Conservation (phyloP, 23 tunicate species). For the Diplosoma virens region DNA sequence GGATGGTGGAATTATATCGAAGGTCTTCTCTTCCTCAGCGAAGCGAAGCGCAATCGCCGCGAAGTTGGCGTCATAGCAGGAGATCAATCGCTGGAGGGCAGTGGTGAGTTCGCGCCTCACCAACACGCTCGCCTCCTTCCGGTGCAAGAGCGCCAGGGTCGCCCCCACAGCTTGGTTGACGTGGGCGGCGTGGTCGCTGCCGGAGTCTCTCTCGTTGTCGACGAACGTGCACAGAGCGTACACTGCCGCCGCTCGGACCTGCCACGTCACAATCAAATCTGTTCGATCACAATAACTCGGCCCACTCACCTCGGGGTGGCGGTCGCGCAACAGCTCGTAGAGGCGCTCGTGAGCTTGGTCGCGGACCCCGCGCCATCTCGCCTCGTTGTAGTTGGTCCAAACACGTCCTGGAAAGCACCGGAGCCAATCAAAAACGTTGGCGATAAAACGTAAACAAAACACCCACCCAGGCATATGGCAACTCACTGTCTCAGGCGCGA, state of each 20-base stretch:
- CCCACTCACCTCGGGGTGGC: constrained; percentile 85
- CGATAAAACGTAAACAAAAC: no score
- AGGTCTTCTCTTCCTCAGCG: constrained; percentile 63
- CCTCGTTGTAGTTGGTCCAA: constrained; percentile 90
- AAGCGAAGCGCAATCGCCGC: constrained; percentile 73
- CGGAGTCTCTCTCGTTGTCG: constrained; percentile 74
- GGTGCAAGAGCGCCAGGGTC: constrained; percentile 47
- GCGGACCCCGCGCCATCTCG: constrained; percentile 79
- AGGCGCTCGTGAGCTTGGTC: constrained; percentile 82
- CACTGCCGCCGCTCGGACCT: constrained; percentile 96
- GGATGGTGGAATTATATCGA: background rate
- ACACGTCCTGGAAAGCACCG: constrained; percentile 55
- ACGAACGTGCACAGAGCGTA: constrained; percentile 92
- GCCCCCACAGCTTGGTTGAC: constrained; percentile 85
- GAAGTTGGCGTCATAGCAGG: constrained; percentile 85
- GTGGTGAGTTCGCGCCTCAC: constrained; percentile 70
- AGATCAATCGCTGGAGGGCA: constrained; percentile 78
- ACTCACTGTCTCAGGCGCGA: constrained; percentile 80
- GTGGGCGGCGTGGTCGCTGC: constrained; percentile 88
- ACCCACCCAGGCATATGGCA: constrained; percentile 82
- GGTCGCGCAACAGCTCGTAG: constrained; percentile 77
- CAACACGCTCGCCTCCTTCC: constrained; percentile 70
- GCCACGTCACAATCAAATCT: no score
- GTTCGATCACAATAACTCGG: no score
- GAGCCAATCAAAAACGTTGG: background rate